phyloP scores from a whole-genome alignment of 2,797 vertebrate genomes.

The Anas bahamensis region DNA sequence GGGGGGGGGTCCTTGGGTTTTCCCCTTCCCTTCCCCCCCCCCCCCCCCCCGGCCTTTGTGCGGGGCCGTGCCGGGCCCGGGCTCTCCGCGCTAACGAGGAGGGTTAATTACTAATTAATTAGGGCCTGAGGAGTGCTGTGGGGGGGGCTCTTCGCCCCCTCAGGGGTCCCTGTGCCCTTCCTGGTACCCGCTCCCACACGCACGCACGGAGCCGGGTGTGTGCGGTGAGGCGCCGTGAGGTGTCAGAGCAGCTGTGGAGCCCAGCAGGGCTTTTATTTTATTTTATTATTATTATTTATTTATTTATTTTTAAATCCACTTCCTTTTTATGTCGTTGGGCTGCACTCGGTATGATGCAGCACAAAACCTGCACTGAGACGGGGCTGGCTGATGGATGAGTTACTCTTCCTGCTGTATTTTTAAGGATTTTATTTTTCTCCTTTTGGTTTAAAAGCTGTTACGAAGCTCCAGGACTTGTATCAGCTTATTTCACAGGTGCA shows the following conservation, averaged over 20 bases:
- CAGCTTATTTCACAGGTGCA: background rate
- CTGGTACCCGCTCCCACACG: too few species aligned
- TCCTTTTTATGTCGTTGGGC: background rate
- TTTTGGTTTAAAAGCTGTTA: background rate
- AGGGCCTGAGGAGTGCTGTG: too few species aligned
- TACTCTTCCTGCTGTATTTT: background rate
- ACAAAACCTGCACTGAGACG: background rate
- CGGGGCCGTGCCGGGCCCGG: too few species aligned
- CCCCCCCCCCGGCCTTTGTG: too few species aligned
- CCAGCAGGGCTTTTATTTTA: background rate
- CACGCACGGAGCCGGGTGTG: too few species aligned
- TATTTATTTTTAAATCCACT: background rate
- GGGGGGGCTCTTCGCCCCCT: too few species aligned
- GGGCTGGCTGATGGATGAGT: background rate
- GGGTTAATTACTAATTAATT: too few species aligned
- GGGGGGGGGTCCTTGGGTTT: too few species aligned
- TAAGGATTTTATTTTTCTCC: background rate
- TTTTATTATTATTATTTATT: too few species aligned
- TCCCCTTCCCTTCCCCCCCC: too few species aligned
- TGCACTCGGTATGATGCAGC: background rate
- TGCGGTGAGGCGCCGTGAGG: background rate
- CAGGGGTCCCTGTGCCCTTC: too few species aligned
- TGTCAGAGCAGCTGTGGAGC: background rate
- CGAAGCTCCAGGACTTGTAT: background rate
- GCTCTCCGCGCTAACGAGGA: too few species aligned